Evolutionary conservation across 2,113 vertebrate species (phyloP).

Genomic region (Theristicus caerulescens): DNA sequence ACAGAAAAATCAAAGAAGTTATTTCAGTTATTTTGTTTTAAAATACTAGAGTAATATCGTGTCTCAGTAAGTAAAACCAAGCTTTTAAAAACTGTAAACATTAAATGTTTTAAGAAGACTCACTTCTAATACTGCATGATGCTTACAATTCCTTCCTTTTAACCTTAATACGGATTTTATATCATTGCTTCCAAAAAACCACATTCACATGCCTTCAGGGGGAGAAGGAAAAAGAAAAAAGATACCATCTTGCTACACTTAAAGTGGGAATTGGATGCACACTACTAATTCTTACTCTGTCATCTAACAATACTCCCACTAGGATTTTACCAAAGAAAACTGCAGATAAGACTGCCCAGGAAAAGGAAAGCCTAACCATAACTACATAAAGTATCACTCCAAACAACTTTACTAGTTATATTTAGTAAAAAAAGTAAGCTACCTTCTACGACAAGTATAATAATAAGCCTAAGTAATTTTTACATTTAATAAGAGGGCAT

Average conservation of each 20-base stretch:
- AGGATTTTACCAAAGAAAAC: neutral
- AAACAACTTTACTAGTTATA: neutral
- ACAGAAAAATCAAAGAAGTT: rapidly evolving
- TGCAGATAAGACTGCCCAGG: neutral
- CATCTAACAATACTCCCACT: neutral
- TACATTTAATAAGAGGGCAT: neutral
- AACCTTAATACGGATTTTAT: neutral
- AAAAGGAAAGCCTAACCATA: neutral
- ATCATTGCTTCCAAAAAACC: neutral
- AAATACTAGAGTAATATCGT: neutral
- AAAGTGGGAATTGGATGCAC: neutral
- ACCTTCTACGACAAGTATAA: neutral
- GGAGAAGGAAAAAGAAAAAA: neutral
- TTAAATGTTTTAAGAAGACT: neutral
- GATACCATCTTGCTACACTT: neutral
- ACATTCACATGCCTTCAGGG: neutral
- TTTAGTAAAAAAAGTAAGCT: neutral
- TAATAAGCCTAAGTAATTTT: neutral
- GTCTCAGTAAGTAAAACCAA: neutral
- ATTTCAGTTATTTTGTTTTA: neutral
- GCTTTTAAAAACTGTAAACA: neutral
- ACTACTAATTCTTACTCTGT: neutral
- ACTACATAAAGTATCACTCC: neutral
- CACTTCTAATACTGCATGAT: neutral
- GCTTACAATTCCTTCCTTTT: neutral